Base-by-base conservation (phyloP, 2,797 vertebrate genomes). In the Labeo calbasu region DNA sequence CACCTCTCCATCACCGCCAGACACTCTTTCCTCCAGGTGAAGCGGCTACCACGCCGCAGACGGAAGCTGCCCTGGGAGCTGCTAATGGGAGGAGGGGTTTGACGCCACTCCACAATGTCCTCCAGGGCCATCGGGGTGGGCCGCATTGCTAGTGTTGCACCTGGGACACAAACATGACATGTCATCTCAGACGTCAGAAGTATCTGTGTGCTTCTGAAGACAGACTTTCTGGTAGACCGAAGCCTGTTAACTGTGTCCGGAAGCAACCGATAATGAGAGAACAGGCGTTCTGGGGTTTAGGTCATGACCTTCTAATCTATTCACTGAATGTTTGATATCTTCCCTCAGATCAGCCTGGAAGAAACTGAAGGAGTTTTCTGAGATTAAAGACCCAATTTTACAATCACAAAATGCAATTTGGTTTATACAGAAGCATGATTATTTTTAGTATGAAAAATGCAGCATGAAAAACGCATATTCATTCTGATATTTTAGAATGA, bases 1-100 rank as follows among this genome's bases (percentile, higher is more conserved):
- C 92, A 97, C 96, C 96, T 96, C 93, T 97, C 96, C 96, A 97
- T 97, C 69, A 97, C 96, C 40, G 96, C 95, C 90, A 97, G 92
- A 89, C 96, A 97, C 88, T 97, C 96, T 92, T 97, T 97, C 88
- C 96, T 95, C 96, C 96, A 97, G 66, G 96, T 97, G 92, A 97
- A 97, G 8, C 96, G 95, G 87, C 96, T 97, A 84, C 96, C 96
- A 70, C 96, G 91, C 77, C 96, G 94, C 88, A 97, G 93, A n/a
- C 96, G 92, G 92, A 97, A 97, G 88, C 96, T 97, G 72, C 96
- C 96, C 23, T 95, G 95, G 84, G 96, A 95, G 92, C 95, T 95
- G 89, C 95, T 96, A 86, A 96, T 94, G n/a, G 96, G 96, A 17
- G 96, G 96, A 85, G 96, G 95, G 0, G 96, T 96, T 88, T 97